Conservation (phyloP, 2,797 vertebrate genomes). For the Sebastolobus altivelis region DNA sequence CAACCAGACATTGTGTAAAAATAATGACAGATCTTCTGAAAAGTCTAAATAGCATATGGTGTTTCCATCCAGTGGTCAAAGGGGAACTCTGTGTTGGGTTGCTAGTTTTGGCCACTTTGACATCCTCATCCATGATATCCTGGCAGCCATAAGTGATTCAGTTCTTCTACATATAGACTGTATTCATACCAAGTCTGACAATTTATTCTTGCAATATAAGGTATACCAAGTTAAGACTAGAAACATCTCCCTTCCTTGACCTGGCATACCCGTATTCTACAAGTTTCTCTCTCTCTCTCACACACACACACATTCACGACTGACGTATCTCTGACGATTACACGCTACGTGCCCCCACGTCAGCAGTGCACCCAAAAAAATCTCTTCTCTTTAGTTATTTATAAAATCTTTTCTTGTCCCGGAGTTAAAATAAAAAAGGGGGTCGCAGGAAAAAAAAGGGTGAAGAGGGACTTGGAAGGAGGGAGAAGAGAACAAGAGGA, state of each 20-base stretch:
- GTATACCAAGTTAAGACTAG: not conserved
- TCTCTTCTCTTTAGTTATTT: constrained; percentile 69
- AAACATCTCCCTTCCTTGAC: not conserved
- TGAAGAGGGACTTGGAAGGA: constrained; percentile 19
- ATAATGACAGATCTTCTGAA: not conserved
- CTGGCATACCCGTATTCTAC: constrained; percentile 9
- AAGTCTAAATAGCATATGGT: not conserved
- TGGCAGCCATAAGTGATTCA: not conserved
- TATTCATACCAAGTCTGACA: not conserved
- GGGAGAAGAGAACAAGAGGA: constrained; percentile 34
- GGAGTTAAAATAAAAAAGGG: constrained; percentile 54
- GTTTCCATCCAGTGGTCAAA: not conserved
- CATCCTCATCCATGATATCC: not conserved
- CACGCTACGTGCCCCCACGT: constrained; percentile 32
- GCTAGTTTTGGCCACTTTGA: not conserved
- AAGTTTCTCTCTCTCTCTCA: constrained; percentile 33
- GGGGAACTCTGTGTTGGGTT: not conserved
- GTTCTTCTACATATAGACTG: not conserved
- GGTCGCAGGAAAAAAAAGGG: constrained; percentile 10
- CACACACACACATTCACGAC: constrained; percentile 22
- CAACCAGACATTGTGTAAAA: not conserved
- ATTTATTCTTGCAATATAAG: constrained; percentile 7
- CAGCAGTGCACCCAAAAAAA: constrained; percentile 65
- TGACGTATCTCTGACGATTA: constrained; percentile 63
- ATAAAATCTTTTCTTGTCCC: constrained; percentile 70